Conservation (phyloP, 2,797 vertebrate genomes). For the Micromesistius poutassou region DNA sequence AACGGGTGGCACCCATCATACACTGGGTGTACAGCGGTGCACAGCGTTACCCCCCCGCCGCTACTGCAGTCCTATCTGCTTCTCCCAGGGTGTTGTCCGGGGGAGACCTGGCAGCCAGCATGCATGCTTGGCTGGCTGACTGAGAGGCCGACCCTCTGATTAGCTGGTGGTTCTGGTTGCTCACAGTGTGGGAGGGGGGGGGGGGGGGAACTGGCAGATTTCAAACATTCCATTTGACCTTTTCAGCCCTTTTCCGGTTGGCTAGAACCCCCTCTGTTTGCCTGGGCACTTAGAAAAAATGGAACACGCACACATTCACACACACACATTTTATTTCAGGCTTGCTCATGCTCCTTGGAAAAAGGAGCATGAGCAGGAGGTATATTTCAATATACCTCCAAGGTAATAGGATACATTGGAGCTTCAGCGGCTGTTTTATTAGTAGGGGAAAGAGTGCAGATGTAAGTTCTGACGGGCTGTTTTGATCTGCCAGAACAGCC, state of each 20-base stretch:
- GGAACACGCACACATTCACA: background rate
- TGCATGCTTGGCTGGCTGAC: conserved; percentile 25
- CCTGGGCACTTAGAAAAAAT: conserved; percentile 10
- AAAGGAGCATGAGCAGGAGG: conserved; percentile 44
- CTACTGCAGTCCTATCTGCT: conserved; percentile 2
- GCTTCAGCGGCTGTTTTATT: conserved; percentile 33
- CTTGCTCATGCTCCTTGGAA: conserved; percentile 34
- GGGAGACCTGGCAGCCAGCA: conserved; percentile 7
- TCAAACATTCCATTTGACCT: conserved; percentile 63
- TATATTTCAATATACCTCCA: conserved; percentile 35
- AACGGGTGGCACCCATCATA: conserved; percentile 26
- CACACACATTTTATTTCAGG: conserved; percentile 31
- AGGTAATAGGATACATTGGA: conserved; percentile 48
- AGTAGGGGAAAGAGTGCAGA: conserved; percentile 44
- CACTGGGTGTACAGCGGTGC: background rate
- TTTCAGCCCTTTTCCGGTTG: conserved; percentile 40
- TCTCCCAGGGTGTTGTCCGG: conserved; percentile 23
- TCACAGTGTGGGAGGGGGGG: conserved; percentile 25
- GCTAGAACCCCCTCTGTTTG: conserved; percentile 23
- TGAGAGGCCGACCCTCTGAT: conserved; percentile 32
- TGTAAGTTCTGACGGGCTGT: conserved; percentile 37
- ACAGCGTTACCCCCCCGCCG: background rate
- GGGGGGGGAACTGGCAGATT: conserved; percentile 22
- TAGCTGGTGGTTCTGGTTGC: conserved; percentile 41
- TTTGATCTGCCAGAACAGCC: conserved; percentile 51